These are phyloP conservation scores for Standfussiana lucernea DNA, from an alignment of 2,888 invertebrate species.

Conservation along the genomic window DNA sequence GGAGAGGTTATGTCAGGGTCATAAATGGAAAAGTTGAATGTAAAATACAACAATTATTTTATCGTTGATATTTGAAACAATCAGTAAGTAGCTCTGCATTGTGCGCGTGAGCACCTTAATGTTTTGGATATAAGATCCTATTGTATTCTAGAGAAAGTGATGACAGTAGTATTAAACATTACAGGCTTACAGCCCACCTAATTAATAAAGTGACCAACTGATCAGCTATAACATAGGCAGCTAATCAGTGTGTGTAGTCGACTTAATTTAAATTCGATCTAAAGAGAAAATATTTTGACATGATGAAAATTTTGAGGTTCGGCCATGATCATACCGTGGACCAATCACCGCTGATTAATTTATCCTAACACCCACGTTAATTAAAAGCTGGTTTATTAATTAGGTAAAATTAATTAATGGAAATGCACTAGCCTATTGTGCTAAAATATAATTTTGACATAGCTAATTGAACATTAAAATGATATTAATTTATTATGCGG, in stretches of 20 bases:
- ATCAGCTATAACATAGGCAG: conserved; percentile 3
- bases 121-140: conserved; percentile 25
- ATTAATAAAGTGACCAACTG: conserved; percentile 14
- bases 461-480: conserved; percentile 69
- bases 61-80: conserved; percentile 16
- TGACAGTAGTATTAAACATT: conserved; percentile 25
- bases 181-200: background rate
- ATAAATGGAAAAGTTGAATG: conserved; percentile 23
- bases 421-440: conserved; percentile 74
- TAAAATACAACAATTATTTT: conserved; percentile 1
- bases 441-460: conserved; percentile 67
- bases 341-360: conserved; percentile 85
- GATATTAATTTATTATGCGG: conserved; percentile 58
- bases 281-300: conserved; percentile 58
- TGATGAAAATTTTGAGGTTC: conserved; percentile 56
- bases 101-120: conserved; percentile 36
- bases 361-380: conserved; percentile 84
- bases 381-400: conserved; percentile 83
- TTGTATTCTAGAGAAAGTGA: conserved; percentile 28
- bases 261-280: conserved; percentile 53
- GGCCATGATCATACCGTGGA: conserved; percentile 65
- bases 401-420: conserved; percentile 86
- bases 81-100: conserved; percentile 1
- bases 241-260: conserved; percentile 38
- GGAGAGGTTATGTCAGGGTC: conserved; percentile 56